Evolutionary conservation across 2,113 vertebrate species (phyloP).

Genomic region (Megalops atlanticus): DNA sequence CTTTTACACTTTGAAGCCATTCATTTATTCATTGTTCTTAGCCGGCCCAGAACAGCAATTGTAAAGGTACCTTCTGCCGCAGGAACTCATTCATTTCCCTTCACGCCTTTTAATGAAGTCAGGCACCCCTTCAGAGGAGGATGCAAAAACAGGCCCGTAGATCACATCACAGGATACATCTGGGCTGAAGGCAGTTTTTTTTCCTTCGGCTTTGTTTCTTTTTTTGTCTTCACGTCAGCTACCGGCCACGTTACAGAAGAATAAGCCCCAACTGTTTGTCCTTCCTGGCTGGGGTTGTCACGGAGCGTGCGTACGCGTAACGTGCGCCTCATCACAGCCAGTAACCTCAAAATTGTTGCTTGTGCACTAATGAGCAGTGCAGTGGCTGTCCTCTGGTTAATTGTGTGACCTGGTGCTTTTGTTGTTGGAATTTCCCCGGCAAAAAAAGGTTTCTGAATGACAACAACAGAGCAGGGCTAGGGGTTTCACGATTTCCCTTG

Average conservation of each 20-base stretch:
- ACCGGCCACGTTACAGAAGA: background rate
- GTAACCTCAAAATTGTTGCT: background rate
- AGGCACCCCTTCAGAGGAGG: slow-evolving; percentile 40
- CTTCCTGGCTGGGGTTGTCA: background rate
- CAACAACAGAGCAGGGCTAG: background rate
- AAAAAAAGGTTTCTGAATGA: background rate
- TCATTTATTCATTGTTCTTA: background rate
- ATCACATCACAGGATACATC: slow-evolving; percentile 59
- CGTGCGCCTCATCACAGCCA: too few relatives aligned
- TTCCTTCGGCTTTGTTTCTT: too few relatives aligned
- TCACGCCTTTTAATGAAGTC: slow-evolving; percentile 33
- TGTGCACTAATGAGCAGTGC: background rate
- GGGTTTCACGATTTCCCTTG: background rate
- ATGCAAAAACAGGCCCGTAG: slow-evolving; percentile 28
- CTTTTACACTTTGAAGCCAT: background rate
- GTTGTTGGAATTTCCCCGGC: background rate
- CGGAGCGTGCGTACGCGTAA: too few relatives aligned
- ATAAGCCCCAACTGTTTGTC: background rate
- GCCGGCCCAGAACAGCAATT: background rate
- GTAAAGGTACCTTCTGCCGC: background rate
- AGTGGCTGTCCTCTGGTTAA: background rate
- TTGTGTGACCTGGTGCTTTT: background rate
- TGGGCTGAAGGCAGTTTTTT: slow-evolving; percentile 33
- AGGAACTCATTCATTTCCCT: slow-evolving; percentile 47
- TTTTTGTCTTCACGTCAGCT: background rate